Percentiles rank a stretch among this genome's conserved stretches.
Conservation (phyloP, 2,888 invertebrate species). For the Caenorhabditis sp. region DNA sequence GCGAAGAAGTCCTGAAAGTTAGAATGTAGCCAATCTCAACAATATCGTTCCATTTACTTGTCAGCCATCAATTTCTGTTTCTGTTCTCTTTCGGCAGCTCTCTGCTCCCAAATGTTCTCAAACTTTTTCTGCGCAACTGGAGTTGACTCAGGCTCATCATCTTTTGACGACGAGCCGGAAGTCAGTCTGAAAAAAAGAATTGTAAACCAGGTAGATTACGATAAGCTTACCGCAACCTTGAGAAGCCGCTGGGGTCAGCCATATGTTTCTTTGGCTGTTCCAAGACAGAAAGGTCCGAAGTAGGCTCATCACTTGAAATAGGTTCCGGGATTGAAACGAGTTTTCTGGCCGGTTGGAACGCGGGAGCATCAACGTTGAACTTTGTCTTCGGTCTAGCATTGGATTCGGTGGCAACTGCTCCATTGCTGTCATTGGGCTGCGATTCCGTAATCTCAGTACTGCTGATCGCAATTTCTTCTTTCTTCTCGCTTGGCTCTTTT, state of each 20-base stretch:
- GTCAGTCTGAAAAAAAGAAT: not conserved
- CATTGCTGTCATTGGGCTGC: too few relatives aligned
- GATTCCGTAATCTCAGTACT: too few relatives aligned
- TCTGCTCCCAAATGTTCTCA: conserved; percentile 21
- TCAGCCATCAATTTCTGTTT: conserved; percentile 7
- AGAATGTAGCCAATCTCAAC: not conserved
- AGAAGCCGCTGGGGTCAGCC: not conserved
- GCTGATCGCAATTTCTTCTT: too few relatives aligned
- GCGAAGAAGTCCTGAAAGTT: not conserved
- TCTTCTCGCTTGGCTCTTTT: too few relatives aligned
- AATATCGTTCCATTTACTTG: not conserved
- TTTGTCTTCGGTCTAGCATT: too few relatives aligned
- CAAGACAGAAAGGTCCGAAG: too few relatives aligned
- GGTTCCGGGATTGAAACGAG: too few relatives aligned
- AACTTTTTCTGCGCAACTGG: not conserved
- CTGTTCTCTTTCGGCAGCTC: conserved; percentile 17
- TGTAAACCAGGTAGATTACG: too few relatives aligned
- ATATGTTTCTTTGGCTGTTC: not conserved
- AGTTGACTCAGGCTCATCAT: not conserved
- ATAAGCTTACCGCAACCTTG: not conserved
- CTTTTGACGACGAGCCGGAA: not conserved
- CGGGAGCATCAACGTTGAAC: too few relatives aligned
- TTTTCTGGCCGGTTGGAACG: too few relatives aligned
- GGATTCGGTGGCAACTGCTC: too few relatives aligned
- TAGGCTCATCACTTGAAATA: too few relatives aligned